A percentile compares a stretch with the other conserved stretches of the same genome.
Conservation (phyloP, 2,797 vertebrate genomes). For the Carduelis carduelis region DNA sequence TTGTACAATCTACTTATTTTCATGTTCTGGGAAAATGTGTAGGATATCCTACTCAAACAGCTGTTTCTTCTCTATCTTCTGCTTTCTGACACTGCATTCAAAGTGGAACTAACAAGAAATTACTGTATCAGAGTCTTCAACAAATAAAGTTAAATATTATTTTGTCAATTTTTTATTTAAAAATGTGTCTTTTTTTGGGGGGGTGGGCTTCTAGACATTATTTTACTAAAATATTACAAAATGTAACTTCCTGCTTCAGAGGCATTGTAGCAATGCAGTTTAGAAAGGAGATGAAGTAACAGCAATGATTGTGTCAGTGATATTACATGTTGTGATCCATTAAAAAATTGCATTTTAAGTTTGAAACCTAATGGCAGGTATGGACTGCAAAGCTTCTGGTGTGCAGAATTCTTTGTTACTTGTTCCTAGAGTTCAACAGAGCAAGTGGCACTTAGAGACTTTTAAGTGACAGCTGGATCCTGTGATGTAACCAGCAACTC, state of each 20-base stretch:
- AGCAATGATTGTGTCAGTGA: not conserved
- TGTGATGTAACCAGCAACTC: not conserved
- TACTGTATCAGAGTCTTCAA: not conserved
- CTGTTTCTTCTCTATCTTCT: not conserved
- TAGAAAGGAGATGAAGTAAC: not conserved
- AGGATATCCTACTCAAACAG: not conserved
- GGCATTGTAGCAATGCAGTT: not conserved
- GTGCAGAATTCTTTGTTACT: not conserved
- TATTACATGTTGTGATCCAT: not conserved
- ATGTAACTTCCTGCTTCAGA: not conserved
- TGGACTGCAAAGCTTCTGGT: not conserved
- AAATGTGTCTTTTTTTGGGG: rapidly evolving
- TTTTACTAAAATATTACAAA: not conserved
- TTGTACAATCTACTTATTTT: not conserved
- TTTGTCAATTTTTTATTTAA: not conserved
- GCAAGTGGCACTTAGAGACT: not conserved
- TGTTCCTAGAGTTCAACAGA: not conserved
- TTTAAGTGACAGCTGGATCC: not conserved
- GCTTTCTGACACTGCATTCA: not conserved
- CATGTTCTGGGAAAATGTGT: not conserved
- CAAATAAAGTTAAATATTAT: not conserved
- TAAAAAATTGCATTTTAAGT: not conserved
- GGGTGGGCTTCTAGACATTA: not conserved
- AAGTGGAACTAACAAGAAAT: not conserved
- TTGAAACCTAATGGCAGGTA: not conserved